Evolutionary conservation across 2,888 invertebrate genomes (phyloP), one percentile per base, ranked within the genome.

Genomic region (Pogonocherus hispidulus): DNA sequence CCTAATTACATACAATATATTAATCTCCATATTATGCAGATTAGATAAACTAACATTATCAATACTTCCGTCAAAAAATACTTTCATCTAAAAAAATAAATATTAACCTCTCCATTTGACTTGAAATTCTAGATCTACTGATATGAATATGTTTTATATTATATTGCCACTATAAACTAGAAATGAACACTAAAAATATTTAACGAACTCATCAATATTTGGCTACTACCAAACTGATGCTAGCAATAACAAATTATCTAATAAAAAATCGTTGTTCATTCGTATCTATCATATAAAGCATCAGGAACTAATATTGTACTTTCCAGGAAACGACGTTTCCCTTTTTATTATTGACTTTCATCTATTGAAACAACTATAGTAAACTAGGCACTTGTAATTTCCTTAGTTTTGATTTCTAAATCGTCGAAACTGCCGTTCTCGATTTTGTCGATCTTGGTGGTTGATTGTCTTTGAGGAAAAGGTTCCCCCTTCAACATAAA

Each of bases 401-500:
- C 62, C 20, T 51, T 51, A 16, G 27, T 19, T 49, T 37, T 62
- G 9, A 37, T 49, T 37, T 51, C 62, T 32, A 16, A 27, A 19
- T 51, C 62, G 32, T 37, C 20, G 8, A 20, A 2, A 11, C 20
- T 35, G 3, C 51, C 60, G 1, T 35, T 5, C 19, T 20, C 62
- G 14, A 51, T 51, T 4, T 51, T 59, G 0, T 59, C 59, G 27
- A 59, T 18, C 4, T 59, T 62, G 18, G 37, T 8, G 22, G 8
- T 62, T n/a, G 62, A 62, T 16, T 37, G 16, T 32, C 51, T 62
- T 6, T 37, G 51, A 3, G 62, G 62, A 35, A 49, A 51, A 19
- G 49, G 51, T 44, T 75, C 72, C 6, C 82, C 83, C 66, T 84
- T 83, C 19, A 84, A 70, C 52, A 84, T 83, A 22, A 78, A 74